Evolutionary conservation across 2,888 invertebrate genomes (phyloP), one percentile per base, ranked within the genome.

Genomic region (Conomelus anceps): DNA sequence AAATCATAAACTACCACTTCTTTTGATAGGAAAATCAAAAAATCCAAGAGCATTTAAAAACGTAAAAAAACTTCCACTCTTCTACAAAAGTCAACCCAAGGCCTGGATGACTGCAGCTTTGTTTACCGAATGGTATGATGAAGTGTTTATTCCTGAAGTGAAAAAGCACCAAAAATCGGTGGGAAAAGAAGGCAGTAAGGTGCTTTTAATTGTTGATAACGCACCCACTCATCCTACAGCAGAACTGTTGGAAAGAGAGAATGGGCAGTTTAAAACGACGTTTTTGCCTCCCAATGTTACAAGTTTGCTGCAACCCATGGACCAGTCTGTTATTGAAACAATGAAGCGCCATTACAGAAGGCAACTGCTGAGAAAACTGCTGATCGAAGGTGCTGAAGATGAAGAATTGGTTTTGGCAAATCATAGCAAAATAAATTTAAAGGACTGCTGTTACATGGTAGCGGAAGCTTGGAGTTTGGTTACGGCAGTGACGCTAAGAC

Each of bases 141-240:
- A 23, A 87, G n/a, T 87, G 23, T 87, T 87, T 26, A 24, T 87
- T 23, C 87, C 87, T 17, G 6, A 87, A 3, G 26, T 87, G 23
- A 87, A 87, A 87, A 24, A 23, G 17, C n/a, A n/a, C n/a, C n/a
- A n/a, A n/a, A n/a, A n/a, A n/a, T n/a, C n/a, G n/a, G n/a, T n/a
- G n/a, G n/a, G n/a, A n/a, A n/a, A n/a, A n/a, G n/a, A n/a, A 87
- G 24, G 87, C 26, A 24, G 87, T 87, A 87, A n/a, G 26, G 87
- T 87, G 87, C 22, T 24, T 22, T 87, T 24, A 87, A 87, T 87
- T 23, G 11, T 24, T 1, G 87, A 24, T 26, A 87, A 87, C 20
- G 87, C 87, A 87, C 26, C 86, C 7, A 86, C 22, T 24, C 4
- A 24, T 24, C 41, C 41, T n/a, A n/a, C n/a, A n/a, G n/a, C n/a